Base-by-base conservation (phyloP, 2,888 invertebrate species). In the Cyaniris semiargus region DNA sequence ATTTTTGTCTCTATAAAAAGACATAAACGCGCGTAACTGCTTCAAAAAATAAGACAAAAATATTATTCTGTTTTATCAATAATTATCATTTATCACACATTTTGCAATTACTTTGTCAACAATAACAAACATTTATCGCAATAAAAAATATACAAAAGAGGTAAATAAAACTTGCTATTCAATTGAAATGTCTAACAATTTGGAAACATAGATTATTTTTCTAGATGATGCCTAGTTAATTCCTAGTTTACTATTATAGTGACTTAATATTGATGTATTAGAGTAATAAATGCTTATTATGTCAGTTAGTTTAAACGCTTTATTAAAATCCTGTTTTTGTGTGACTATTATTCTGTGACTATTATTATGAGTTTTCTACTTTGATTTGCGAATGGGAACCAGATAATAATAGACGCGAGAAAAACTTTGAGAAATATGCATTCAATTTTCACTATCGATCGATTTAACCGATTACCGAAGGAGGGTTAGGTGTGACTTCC, bases 361-460 rank as follows among this genome's bases (percentile, higher is more conserved):
- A 66, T 88, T 90, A 91, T 91, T 86, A 87, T 84, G 84, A 80
- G 87, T 90, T 92, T 92, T 92, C 92, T 90, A 91, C 88, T 88
- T 87, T 85, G 84, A 74, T 74, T 74, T 85, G 85, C 82, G 83
- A 86, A 86, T 90, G 91, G 87, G 90, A 92, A 91, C 86, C 81
- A 81, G 75, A 84, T 84, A 85, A 93, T 91, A 91, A 93, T 92
- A 83, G 88, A 84, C 80, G 79, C 82, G 80, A 58, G 71, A 72
- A 74, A 34, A 75, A 76, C 75, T 48, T 48, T 48, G 80, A 77
- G 79, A 80, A 82, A 82, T 75, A 34, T 72, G 79, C 78, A 70
- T n/a, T 31, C n/a, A 71, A 18, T 71, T 70, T 70, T 71, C 71
- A 71, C 71, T 71, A 34, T 71, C 71, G 53, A 66, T 38, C 75